Evolutionary conservation across 2,888 invertebrate species (phyloP).

Genomic region (Scrobipalpa costella): DNA sequence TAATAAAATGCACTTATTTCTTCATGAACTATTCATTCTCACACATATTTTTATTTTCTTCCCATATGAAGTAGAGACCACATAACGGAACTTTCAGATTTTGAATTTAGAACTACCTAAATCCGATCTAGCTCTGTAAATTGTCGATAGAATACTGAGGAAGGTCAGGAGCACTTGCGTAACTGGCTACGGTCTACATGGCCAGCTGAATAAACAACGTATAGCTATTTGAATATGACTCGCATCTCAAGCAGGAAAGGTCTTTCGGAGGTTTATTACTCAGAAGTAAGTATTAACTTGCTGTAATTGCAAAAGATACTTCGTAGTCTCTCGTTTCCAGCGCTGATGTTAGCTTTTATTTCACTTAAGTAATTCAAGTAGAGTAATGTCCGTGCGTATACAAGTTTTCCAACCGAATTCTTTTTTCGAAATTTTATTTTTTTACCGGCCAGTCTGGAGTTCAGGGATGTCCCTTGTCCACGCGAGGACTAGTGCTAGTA

Average conservation of each 20-base stretch:
- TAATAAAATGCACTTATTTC: conserved; percentile 11
- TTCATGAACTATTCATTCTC: conserved; percentile 3
- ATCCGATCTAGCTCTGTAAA: conserved; percentile 8
- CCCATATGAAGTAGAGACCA: background rate
- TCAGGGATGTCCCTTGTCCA: background rate
- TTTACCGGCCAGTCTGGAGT: background rate
- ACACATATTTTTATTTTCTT: conserved; percentile 16
- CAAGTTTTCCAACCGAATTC: background rate
- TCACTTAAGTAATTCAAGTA: background rate
- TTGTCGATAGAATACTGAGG: conserved; percentile 20
- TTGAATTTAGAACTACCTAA: conserved; percentile 5
- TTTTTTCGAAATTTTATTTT: background rate
- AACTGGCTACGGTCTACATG: conserved; percentile 43
- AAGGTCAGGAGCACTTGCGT: conserved; percentile 44
- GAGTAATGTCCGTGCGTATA: background rate
- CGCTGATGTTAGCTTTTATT: background rate
- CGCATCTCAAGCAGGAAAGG: background rate
- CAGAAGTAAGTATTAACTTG: background rate
- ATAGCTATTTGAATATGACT: conserved; percentile 3
- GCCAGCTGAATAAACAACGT: conserved; percentile 57
- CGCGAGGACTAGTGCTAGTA: background rate
- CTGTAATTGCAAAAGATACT: background rate
- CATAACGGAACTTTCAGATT: conserved; percentile 17
- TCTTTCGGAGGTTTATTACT: background rate
- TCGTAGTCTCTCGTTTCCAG: background rate